Conservation (phyloP, 2,113 vertebrate species). For the Thomomys bottae region DNA sequence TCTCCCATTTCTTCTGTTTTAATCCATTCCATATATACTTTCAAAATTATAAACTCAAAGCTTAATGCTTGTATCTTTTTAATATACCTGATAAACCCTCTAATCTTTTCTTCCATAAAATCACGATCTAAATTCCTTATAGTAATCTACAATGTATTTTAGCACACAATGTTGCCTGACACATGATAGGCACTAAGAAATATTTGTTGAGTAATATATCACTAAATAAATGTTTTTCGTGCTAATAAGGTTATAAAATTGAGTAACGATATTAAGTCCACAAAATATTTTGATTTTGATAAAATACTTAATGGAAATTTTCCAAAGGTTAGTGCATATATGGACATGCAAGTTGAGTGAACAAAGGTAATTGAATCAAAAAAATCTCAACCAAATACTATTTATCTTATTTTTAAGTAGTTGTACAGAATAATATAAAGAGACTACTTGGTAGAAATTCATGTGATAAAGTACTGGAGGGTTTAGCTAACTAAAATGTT, state of each 20-base stretch:
- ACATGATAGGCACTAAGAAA: background rate
- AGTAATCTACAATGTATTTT: background rate
- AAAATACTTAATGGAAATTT: constrained; percentile 7
- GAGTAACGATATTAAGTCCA: background rate
- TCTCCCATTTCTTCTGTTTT: background rate
- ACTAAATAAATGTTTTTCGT: background rate
- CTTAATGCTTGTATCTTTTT: background rate
- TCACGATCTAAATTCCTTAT: background rate
- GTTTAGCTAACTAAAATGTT: constrained; percentile 69
- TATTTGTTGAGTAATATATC: constrained; percentile 9
- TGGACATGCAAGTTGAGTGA: background rate
- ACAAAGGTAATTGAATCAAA: constrained; percentile 19
- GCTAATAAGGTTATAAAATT: background rate
- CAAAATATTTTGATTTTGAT: constrained; percentile 37
- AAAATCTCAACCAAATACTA: background rate
- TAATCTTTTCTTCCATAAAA: background rate
- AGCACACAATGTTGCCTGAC: background rate
- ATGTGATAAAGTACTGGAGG: constrained; percentile 49
- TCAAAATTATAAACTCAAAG: background rate
- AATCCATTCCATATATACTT: background rate
- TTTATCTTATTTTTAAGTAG: background rate
- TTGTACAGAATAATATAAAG: constrained; percentile 22
- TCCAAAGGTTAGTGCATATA: background rate
- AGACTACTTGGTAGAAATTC: constrained; percentile 64
- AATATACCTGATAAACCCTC: background rate